Base-by-base conservation (phyloP, 2,888 invertebrate genomes). In the Morinoia aosen region DNA sequence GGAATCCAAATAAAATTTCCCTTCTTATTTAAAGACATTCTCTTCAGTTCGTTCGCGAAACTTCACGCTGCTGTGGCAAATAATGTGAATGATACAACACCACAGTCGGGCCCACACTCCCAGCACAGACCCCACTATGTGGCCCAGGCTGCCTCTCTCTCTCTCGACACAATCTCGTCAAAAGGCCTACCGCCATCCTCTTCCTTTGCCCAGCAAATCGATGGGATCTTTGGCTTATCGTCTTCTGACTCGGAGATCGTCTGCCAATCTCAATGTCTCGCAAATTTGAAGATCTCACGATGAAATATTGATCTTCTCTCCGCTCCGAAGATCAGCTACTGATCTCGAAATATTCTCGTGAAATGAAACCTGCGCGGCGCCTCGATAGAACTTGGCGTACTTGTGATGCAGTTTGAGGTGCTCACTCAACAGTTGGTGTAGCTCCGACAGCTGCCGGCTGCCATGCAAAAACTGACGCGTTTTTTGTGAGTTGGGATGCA, bases 241-340 rank as follows among this genome's bases (percentile, higher is more conserved):
- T 76, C 33, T 76, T 76, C 76, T 76, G 76, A 76, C 76, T 76
- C 76, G 76, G 33, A 76, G 76, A 76, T 76, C 76, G 76, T 76
- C 76, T 76, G 76, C 76, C 76, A 76, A 76, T 76, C 76, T 76
- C 76, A 76, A 76, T 76, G 25, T 76, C 76, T 76, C 76, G 76
- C 76, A 19, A 76, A 76, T 76, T 76, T 76, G 76, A 76, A 33
- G 19, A 76, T 33, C 76, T 76, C 76, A 76, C 33, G 25, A 33
- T 76, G 76, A 76, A 76, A 33, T 76, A 76, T 76, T 76, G 76
- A 76, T 76, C 76, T 76, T 76, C 76, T 76, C 19, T 33, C 76
- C 76, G 33, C 76, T 76, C 76, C 2, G 76, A 76, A 33, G 76
- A 76, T 76, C 76, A 10, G 76, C 76, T 33, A 76, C 76, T 76